A percentile compares a stretch with the other conserved stretches of the same genome.
Conservation (phyloP, 2,797 vertebrate genomes). For the Miichthys miiuy region DNA sequence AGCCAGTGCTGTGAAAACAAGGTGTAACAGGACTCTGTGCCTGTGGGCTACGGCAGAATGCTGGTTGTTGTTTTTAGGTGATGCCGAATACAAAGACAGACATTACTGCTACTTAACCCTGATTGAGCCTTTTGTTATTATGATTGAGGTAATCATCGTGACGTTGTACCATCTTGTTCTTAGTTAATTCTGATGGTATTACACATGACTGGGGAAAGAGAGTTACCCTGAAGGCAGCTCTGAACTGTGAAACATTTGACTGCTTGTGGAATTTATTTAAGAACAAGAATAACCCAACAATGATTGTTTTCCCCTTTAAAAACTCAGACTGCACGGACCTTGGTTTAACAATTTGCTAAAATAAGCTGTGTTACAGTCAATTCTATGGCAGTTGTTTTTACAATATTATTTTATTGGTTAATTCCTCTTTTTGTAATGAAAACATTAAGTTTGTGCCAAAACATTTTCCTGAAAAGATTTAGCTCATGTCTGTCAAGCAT, state of each 20-base stretch:
- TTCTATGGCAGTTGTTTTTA: background rate
- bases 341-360: background rate
- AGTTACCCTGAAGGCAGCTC: conserved; percentile 42
- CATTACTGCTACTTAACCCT: conserved; percentile 70
- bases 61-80: conserved; percentile 68
- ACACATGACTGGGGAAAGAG: conserved; percentile 28
- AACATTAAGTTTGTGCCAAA: conserved; percentile 1
- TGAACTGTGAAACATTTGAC: conserved; percentile 31
- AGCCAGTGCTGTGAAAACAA: conserved; percentile 53
- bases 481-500: background rate
- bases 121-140: conserved; percentile 74
- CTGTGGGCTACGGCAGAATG: conserved; percentile 42
- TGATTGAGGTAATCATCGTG: conserved; percentile 60
- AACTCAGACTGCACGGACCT: background rate
- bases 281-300: background rate
- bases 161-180: conserved; percentile 55
- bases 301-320: conserved; percentile 37
- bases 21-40: conserved; percentile 60
- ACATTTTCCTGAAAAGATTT: too few relatives aligned
- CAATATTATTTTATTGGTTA: background rate
- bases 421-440: background rate
- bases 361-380: background rate
- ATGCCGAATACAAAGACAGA: conserved; percentile 64
- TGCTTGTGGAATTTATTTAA: conserved; percentile 43
- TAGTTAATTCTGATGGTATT: conserved; percentile 59